Evolutionary conservation across 2,113 vertebrate species (phyloP).

Genomic region (Trochalopteron elliotii): DNA sequence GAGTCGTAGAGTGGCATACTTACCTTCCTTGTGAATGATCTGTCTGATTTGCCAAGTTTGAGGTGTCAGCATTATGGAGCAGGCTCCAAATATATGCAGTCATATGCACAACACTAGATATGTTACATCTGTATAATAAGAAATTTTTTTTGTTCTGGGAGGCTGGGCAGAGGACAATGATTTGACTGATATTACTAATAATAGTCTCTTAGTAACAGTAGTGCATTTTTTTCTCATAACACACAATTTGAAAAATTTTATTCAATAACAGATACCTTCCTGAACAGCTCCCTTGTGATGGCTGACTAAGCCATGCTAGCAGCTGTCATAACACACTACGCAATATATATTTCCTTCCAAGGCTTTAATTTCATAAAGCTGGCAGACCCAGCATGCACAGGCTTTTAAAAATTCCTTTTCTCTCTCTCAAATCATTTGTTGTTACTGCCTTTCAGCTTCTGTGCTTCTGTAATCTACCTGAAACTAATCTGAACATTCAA

Average conservation of each 20-base stretch:
- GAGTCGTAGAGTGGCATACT: neutral
- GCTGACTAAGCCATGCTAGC: neutral
- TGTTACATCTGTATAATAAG: neutral
- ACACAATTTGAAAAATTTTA: neutral
- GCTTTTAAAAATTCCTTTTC: neutral
- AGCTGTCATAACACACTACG: neutral
- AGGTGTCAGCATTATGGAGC: neutral
- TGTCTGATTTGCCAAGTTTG: neutral
- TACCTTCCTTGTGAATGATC: neutral
- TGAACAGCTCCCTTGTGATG: neutral
- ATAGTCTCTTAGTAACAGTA: neutral
- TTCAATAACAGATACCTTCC: neutral
- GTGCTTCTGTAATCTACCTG: neutral
- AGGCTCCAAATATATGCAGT: neutral
- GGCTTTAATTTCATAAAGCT: neutral
- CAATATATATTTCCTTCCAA: neutral
- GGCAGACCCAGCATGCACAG: neutral
- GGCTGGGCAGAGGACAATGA: neutral
- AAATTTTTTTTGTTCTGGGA: neutral
- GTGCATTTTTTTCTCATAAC: neutral
- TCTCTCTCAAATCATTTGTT: neutral
- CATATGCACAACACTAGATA: neutral
- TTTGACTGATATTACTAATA: neutral
- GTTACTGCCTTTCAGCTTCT: neutral
- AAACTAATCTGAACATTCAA: neutral